Evolutionary conservation across 2,888 invertebrate genomes (phyloP).

Genomic region (Dynastes tityus): DNA sequence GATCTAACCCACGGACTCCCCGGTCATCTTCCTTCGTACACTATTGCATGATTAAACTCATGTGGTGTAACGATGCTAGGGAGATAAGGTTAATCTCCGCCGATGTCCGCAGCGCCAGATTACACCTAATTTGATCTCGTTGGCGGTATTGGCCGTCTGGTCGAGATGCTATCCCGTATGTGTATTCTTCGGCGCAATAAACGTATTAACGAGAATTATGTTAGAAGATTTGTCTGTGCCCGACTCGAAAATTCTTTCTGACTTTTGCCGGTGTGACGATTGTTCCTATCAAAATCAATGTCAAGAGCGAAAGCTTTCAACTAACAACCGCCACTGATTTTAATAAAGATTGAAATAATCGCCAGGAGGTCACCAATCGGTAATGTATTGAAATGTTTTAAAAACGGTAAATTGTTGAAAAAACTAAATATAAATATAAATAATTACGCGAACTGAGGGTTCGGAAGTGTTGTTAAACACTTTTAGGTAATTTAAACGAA

Average conservation of each 20-base stretch:
- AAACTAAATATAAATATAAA: no score
- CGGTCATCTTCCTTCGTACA: conserved; percentile 37
- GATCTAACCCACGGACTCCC: neutral
- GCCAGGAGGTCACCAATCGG: no score
- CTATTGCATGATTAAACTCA: conserved; percentile 43
- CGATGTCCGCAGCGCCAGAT: conserved; percentile 45
- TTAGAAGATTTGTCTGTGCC: neutral
- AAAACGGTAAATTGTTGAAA: no score
- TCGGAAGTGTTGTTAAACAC: no score
- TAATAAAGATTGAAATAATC: no score
- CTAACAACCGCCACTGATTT: no score
- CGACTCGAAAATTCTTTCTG: neutral
- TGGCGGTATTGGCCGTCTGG: conserved; percentile 8
- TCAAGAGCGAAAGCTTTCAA: no score
- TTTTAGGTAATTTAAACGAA: no score
- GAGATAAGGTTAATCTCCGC: conserved; percentile 46
- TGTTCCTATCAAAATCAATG: no score
- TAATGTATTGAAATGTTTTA: no score
- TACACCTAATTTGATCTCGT: conserved; percentile 43
- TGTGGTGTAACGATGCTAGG: conserved; percentile 36
- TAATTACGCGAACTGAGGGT: no score
- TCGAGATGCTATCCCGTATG: conserved; percentile 9
- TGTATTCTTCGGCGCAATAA: conserved; percentile 6
- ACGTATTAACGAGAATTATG: conserved; percentile 22
- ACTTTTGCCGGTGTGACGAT: neutral